These are phyloP conservation scores for Apodemia hepburni DNA, from an alignment of 2,888 invertebrate genomes.

Conservation along the genomic window DNA sequence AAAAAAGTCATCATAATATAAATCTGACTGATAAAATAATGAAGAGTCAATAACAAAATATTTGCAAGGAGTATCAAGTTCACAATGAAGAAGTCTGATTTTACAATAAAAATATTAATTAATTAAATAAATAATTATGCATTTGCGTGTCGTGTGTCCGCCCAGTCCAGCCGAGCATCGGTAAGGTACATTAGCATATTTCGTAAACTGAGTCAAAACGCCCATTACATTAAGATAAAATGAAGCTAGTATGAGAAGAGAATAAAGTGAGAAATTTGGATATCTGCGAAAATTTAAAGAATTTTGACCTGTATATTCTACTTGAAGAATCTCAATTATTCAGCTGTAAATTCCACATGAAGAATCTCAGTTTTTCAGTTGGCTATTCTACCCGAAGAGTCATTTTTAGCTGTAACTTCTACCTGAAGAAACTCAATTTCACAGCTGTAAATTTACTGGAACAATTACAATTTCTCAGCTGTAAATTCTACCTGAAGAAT, in stretches of 20 bases:
- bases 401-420: neutral
- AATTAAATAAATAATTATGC: conserved; percentile 3
- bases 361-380: no score
- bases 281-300: no score
- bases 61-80: neutral
- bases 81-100: neutral
- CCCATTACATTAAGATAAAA: conserved; percentile 34
- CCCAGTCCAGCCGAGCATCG: conserved; percentile 64
- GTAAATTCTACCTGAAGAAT: neutral
- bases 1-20: neutral
- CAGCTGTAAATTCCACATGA: no score
- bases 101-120: neutral
- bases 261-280: neutral
- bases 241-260: conserved; percentile 15
- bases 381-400: neutral
- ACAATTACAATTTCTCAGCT: neutral
- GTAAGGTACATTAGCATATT: conserved; percentile 53
- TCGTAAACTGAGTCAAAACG: conserved; percentile 47
- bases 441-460: neutral
- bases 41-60: neutral
- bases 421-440: neutral
- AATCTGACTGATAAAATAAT: neutral
- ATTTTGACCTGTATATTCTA: no score
- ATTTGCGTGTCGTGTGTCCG: conserved; percentile 53
- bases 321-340: no score